Percentiles rank a stretch among this genome's conserved stretches.
These are phyloP conservation scores for Trissonchulus sp. DNA, from an alignment of 2,888 invertebrate species.

Conservation along the genomic window DNA sequence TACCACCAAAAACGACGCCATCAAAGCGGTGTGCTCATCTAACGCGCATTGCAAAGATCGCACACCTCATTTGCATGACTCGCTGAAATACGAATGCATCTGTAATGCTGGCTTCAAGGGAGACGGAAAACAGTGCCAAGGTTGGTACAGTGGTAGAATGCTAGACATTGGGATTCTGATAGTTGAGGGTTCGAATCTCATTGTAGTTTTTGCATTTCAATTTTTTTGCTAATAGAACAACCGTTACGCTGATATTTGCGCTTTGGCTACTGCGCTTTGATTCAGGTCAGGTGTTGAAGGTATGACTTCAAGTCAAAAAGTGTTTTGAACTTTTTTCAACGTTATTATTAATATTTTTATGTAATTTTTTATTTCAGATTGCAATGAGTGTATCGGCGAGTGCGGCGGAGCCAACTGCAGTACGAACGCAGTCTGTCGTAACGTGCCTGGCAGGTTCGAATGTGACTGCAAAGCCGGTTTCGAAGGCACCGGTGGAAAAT, in stretches of 20 bases:
- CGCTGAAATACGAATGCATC: conserved; percentile 1
- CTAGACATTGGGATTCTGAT: no score
- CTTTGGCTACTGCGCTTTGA: no score
- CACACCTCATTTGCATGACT: neutral
- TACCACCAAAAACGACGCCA: neutral
- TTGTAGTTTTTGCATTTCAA: no score
- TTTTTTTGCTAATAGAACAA: no score
- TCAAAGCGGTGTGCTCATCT: conserved; percentile 11
- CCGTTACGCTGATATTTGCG: no score
- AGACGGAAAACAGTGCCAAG: conserved; percentile 18
- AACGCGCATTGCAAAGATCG: conserved; percentile 13
- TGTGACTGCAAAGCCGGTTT: conserved; percentile 2
- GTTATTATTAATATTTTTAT: no score
- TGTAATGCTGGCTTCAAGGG: conserved; percentile 12
- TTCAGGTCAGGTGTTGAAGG: no score
- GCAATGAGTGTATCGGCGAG: conserved; percentile 20
- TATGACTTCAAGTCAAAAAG: no score
- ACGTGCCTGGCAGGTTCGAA: neutral
- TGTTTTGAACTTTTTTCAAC: no score
- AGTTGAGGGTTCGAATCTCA: no score
- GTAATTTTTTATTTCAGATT: no score
- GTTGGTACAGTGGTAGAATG: no score
- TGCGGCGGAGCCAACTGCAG: conserved; percentile 17
- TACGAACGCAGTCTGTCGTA: conserved; percentile 2
- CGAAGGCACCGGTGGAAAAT: conserved; percentile 12